A percentile compares a stretch with the other conserved stretches of the same genome.
These are phyloP conservation scores for Rana temporaria DNA, from an alignment of 2,113 vertebrate species.

Conservation along the genomic window DNA sequence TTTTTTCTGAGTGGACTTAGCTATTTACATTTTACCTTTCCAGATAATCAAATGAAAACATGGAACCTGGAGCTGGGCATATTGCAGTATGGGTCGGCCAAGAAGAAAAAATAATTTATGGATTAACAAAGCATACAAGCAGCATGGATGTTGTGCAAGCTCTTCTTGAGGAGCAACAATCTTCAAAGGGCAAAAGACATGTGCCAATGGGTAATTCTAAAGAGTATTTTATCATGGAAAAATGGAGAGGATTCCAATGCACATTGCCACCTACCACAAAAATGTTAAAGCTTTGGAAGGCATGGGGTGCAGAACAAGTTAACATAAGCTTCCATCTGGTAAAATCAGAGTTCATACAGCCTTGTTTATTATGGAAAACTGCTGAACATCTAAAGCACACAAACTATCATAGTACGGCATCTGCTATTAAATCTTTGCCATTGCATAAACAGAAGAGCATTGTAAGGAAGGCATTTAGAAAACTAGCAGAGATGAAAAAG, in stretches of 20 bases:
- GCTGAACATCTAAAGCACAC: constrained; percentile 76
- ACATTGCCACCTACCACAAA: constrained; percentile 89
- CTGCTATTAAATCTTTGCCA: constrained; percentile 83
- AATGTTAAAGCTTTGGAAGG: constrained; percentile 91
- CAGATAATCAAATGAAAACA: constrained; percentile 81
- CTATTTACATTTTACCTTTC: constrained; percentile 50
- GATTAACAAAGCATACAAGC: constrained; percentile 91
- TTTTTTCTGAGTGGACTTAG: background rate
- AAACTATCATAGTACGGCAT: constrained; percentile 74
- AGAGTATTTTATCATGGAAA: constrained; percentile 92
- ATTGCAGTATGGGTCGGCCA: constrained; percentile 91
- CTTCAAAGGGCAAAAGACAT: constrained; percentile 78
- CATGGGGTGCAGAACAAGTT: constrained; percentile 90
- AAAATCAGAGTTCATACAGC: constrained; percentile 85
- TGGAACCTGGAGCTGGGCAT: constrained; percentile 82
- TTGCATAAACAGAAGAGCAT: constrained; percentile 89
- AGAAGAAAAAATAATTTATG: constrained; percentile 93
- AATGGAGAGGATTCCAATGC: constrained; percentile 91
- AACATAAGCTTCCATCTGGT: constrained; percentile 80
- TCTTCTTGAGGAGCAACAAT: constrained; percentile 88
- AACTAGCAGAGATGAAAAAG: constrained; percentile 89
- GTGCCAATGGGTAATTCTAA: constrained; percentile 78
- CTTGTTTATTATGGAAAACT: constrained; percentile 76
- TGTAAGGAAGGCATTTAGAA: constrained; percentile 91
- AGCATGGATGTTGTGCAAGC: constrained; percentile 89